phyloP scores from a whole-genome alignment of 2,888 invertebrate genomes.

The Aplocera efformata region DNA sequence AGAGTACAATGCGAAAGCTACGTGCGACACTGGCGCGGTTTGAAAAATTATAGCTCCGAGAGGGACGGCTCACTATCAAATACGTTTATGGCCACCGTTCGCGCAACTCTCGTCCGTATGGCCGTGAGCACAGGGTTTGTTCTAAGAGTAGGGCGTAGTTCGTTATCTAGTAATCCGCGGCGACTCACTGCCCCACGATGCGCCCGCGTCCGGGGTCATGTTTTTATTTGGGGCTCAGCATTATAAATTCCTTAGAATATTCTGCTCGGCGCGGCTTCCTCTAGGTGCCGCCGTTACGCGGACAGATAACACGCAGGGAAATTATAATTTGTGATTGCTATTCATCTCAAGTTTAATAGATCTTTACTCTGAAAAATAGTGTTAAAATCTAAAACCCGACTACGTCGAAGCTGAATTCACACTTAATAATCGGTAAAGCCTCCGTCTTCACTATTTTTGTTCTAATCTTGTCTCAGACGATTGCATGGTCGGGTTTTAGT shows the following conservation, averaged over 20 bases:
- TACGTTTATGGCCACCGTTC: background rate
- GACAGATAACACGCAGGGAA: constrained; percentile 7
- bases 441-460: too few species aligned
- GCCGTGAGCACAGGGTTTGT: background rate
- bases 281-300: constrained; percentile 29
- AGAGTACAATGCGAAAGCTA: constrained; percentile 20
- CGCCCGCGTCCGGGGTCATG: constrained; percentile 53
- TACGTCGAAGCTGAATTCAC: too few species aligned
- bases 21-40: constrained; percentile 9
- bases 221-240: constrained; percentile 60
- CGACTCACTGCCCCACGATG: constrained; percentile 67
- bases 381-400: too few species aligned
- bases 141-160: constrained; percentile 9
- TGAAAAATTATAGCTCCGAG: constrained; percentile 24
- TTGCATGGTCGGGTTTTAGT: too few species aligned
- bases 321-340: background rate
- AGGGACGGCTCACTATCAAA: constrained; percentile 23
- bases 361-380: too few species aligned
- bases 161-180: constrained; percentile 45
- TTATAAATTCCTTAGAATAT: constrained; percentile 63
- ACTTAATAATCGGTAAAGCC: too few species aligned
- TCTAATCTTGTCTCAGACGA: too few species aligned
- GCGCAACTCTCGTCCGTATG: constrained; percentile 6
- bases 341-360: too few species aligned
- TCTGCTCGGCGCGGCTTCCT: constrained; percentile 50